Base-by-base conservation (phyloP, 1,140 invertebrate genomes). In the Colletes latitarsis region DNA sequence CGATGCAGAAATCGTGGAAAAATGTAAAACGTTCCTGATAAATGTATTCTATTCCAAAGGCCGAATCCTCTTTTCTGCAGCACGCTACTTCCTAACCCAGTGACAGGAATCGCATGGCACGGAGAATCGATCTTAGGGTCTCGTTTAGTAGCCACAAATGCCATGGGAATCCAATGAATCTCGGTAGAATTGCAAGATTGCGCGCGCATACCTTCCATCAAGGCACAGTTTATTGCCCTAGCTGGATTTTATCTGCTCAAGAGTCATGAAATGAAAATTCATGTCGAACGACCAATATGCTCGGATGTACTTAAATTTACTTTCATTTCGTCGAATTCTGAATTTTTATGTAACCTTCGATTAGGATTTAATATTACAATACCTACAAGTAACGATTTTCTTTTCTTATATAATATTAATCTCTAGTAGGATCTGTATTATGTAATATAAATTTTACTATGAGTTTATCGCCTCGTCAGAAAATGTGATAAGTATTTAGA, bases 111-210 rank as follows among this genome's bases (percentile, higher is more conserved):
- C 15, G 15, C 55, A 3, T 12, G 12, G 12, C 17, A 15, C 6
- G 14, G n/a, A 9, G 15, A 68, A 63, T 53, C 57, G 49, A 63
- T 73, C 15, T 57, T 46, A 14, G 39, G 4, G 46, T n/a, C 58
- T 6, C 15, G 4, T 67, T 39, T 17, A 19, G n/a, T 52, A 30
- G 52, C 19, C n/a, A 6, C 5, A 6, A 4, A 5, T 10, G 49
- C 58, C 49, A 72, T 52, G n/a, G 8, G 19, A 79, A 49, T 73
- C 17, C 49, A 9, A 49, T 41, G 60, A 55, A 39, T n/a, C 63
- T 63, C 62, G 10, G 19, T n/a, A 30, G 53, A 39, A 79, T 39
- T 53, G 30, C 17, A 15, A 6, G 30, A n/a, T 9, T 46, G 49
- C 53, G 8, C 8, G 67, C 19, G 41, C n/a, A n/a, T 19, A 15